Percentiles rank a stretch among this genome's conserved stretches.
Evolutionary conservation across 2,113 vertebrate species (phyloP).

Genomic region (Takifugu flavidus): DNA sequence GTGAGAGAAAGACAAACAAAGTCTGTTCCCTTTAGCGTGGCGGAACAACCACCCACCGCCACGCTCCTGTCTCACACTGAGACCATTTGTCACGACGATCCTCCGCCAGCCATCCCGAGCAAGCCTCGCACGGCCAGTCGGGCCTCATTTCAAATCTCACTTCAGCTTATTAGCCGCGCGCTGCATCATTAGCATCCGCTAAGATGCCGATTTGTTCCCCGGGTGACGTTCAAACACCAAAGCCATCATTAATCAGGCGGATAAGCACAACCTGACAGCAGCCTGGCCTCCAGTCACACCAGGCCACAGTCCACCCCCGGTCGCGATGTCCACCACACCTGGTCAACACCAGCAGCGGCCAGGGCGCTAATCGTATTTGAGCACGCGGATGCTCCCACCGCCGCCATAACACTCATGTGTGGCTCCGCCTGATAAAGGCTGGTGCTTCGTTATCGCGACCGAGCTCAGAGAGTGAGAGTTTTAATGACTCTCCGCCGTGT

Average conservation of each 20-base stretch:
- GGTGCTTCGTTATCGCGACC: conserved; percentile 31
- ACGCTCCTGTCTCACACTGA: conserved; percentile 67
- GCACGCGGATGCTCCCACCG: conserved; percentile 31
- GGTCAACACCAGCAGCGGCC: conserved; percentile 20
- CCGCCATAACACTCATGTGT: conserved; percentile 25
- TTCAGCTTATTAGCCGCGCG: conserved; percentile 55
- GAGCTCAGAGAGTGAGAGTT: conserved; percentile 33
- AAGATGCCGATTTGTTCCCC: conserved; percentile 53
- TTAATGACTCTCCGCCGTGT: too few relatives aligned
- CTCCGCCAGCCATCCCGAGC: conserved; percentile 64
- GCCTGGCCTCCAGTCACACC: conserved; percentile 17
- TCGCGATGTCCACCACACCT: conserved; percentile 29
- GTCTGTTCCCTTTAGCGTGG: conserved; percentile 53
- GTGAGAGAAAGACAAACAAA: conserved; percentile 64
- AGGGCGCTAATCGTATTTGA: conserved; percentile 36
- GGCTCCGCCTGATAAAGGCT: conserved; percentile 35
- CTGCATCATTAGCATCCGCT: conserved; percentile 49
- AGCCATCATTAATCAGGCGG: conserved; percentile 38
- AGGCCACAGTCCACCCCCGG: conserved; percentile 13
- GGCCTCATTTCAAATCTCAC: conserved; percentile 62
- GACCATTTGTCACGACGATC: conserved; percentile 71
- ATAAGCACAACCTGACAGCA: conserved; percentile 39
- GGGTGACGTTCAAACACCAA: conserved; percentile 47
- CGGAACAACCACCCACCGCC: conserved; percentile 63
- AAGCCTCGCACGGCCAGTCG: conserved; percentile 57